Percentiles rank a stretch among this genome's conserved stretches.
These are phyloP conservation scores for Coelinius sp. DNA, from an alignment of 2,888 invertebrate species.

Conservation along the genomic window DNA sequence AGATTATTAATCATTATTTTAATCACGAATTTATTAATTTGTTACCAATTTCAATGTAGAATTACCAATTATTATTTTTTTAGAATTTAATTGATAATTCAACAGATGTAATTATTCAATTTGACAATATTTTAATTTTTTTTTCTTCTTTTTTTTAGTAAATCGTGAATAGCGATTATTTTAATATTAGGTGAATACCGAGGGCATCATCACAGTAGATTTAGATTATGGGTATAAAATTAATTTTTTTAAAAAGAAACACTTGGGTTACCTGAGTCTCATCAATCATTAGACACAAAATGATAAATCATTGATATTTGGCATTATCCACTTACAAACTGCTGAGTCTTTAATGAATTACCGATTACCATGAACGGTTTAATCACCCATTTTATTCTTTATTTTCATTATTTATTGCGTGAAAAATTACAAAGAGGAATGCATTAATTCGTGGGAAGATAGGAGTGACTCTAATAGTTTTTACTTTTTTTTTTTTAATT, in stretches of 20 bases:
- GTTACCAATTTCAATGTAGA: conserved; percentile 8
- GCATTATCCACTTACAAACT: conserved; percentile 23
- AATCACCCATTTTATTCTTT: conserved; percentile 4
- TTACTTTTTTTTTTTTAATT: conserved; percentile 14
- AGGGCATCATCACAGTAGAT: conserved; percentile 43
- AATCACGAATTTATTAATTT: conserved; percentile 4
- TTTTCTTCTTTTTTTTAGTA: background rate
- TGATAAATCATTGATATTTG: conserved; percentile 5
- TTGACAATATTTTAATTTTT: conserved; percentile 2
- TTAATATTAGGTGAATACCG: conserved; percentile 45
- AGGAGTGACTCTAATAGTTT: conserved; percentile 25
- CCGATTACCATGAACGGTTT: conserved; percentile 15
- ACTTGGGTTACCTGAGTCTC: conserved; percentile 31
- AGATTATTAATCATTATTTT: background rate
- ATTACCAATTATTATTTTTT: background rate
- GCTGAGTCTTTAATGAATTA: conserved; percentile 25
- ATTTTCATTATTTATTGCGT: conserved; percentile 18
- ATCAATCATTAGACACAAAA: conserved; percentile 15
- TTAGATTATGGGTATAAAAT: conserved; percentile 22
- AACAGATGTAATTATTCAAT: conserved; percentile 16
- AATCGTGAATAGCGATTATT: conserved; percentile 36
- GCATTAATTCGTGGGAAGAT: background rate
- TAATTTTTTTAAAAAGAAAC: conserved; percentile 3
- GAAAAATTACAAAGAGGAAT: background rate
- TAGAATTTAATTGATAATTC: background rate